A percentile compares a stretch with the other conserved stretches of the same genome.
Conservation (phyloP, 2,797 vertebrate species). For the Muscicapa striata region DNA sequence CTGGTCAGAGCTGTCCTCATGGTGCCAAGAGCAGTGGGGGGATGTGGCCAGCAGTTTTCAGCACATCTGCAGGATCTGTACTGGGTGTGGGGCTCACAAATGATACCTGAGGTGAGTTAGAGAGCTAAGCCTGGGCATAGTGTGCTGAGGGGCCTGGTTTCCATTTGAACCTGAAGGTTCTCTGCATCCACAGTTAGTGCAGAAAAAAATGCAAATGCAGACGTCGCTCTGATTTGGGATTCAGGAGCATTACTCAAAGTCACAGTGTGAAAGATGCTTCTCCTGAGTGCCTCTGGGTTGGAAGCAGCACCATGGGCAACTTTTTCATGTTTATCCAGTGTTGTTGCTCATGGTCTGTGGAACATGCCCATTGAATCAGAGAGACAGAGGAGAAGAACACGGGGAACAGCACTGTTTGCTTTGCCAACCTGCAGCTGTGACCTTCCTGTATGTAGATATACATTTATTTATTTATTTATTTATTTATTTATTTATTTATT, state of each 20-base stretch:
- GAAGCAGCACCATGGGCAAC: background rate
- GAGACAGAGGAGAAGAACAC: background rate
- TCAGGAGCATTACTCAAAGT: background rate
- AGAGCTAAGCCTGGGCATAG: background rate
- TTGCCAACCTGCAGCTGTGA: constrained; percentile 42
- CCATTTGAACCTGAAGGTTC: background rate
- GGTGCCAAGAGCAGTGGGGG: background rate
- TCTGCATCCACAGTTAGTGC: background rate
- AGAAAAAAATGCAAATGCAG: background rate
- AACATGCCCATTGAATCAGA: background rate
- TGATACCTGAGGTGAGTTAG: background rate
- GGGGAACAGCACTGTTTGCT: background rate
- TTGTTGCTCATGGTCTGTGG: background rate
- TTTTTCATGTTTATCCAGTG: background rate
- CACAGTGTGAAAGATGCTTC: background rate
- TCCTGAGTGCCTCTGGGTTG: background rate
- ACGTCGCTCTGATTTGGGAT: background rate
- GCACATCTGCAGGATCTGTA: background rate
- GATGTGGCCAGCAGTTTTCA: background rate
- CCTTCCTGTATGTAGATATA: background rate
- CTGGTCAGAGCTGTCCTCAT: accelerated
- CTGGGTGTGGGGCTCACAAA: background rate
- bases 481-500: background rate
- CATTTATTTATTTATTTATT: background rate
- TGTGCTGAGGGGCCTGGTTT: background rate